Conservation (phyloP, 2,888 invertebrate genomes). For the Amphipoea oculea region DNA sequence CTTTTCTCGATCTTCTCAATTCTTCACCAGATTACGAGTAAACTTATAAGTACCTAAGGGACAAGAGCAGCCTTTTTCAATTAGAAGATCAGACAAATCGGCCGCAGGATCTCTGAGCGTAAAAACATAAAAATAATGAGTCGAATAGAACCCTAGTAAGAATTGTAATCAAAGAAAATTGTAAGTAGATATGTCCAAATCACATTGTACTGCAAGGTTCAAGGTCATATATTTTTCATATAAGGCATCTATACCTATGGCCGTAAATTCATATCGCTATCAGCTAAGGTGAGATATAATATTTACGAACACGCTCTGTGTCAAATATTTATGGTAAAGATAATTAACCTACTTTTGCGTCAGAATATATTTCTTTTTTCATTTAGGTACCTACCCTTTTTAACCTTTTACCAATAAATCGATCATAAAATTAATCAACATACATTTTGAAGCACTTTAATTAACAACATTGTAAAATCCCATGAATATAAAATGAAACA, state of each 20-base stretch:
- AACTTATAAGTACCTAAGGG: neutral
- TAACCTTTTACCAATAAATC: neutral
- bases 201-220: neutral
- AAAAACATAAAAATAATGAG: neutral
- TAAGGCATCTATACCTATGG: neutral
- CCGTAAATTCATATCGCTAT: conserved; percentile 26
- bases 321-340: neutral
- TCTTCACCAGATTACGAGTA: neutral
- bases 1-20: neutral
- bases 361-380: neutral
- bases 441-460: neutral
- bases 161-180: neutral
- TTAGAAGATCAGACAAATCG: neutral
- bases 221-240: conserved; percentile 11
- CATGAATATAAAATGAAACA: neutral
- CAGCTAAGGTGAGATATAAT: conserved; percentile 14
- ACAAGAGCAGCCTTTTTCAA: neutral
- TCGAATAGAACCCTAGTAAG: neutral
- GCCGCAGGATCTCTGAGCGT: neutral
- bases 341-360: neutral
- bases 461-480: neutral
- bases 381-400: neutral
- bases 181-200: neutral
- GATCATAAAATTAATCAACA: neutral
- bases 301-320: conserved; percentile 1